Conservation (phyloP, 37 sponge, comb jelly and placozoan species). For the Theonella swinhoei region DNA sequence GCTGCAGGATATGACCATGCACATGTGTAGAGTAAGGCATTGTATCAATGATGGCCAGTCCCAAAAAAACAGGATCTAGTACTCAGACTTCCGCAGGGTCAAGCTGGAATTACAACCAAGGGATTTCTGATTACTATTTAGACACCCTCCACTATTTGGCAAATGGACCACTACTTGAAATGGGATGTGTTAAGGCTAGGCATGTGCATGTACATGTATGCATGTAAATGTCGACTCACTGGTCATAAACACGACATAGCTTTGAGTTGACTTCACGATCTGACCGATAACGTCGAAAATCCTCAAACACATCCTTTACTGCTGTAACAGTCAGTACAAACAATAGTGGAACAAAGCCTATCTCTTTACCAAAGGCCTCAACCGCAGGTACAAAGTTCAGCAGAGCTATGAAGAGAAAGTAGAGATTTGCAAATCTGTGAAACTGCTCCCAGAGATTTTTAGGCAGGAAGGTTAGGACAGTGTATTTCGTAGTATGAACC, state of each 20-base stretch:
- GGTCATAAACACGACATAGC: slow-evolving; percentile 40
- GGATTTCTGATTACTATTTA: too few relatives aligned
- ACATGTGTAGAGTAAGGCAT: too few relatives aligned
- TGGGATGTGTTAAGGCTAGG: too few relatives aligned
- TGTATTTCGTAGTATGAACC: slow-evolving; percentile 79
- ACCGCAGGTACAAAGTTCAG: slow-evolving; percentile 80
- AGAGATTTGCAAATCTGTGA: slow-evolving; percentile 84
- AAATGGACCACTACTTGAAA: too few relatives aligned
- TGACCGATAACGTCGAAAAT: slow-evolving; percentile 65
- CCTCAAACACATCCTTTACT: slow-evolving; percentile 83
- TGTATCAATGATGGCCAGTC: too few relatives aligned
- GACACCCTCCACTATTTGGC: too few relatives aligned
- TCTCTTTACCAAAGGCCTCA: slow-evolving; percentile 66
- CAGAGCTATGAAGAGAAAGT: slow-evolving; percentile 77
- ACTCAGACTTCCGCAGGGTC: too few relatives aligned
- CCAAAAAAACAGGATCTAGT: too few relatives aligned
- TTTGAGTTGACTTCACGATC: slow-evolving; percentile 71
- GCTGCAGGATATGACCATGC: too few relatives aligned
- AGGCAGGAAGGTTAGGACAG: slow-evolving; percentile 78
- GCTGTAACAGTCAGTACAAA: slow-evolving; percentile 75
- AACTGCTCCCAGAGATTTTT: slow-evolving; percentile 93
- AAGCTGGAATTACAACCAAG: too few relatives aligned
- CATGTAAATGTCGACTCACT: too few relatives aligned
- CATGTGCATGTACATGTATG: too few relatives aligned
- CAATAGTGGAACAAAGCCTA: slow-evolving; percentile 68